A percentile compares a stretch with the other conserved stretches of the same genome.
These are phyloP conservation scores for Pangasius mekongensis DNA, from an alignment of 2,797 vertebrate genomes.

Conservation along the genomic window DNA sequence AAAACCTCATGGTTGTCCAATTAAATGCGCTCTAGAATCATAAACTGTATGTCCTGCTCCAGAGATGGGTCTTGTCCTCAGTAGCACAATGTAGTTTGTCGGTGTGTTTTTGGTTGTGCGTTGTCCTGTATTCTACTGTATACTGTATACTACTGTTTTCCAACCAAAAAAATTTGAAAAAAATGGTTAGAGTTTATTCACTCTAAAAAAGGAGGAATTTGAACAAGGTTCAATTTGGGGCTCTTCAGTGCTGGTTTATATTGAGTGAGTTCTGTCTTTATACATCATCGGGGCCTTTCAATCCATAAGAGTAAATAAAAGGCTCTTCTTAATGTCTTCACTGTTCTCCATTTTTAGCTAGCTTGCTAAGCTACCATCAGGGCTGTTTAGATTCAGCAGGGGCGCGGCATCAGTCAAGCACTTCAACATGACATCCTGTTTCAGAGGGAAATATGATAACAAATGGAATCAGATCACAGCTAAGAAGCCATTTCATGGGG, in stretches of 20 bases:
- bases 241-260: not conserved
- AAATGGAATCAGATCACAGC: not conserved
- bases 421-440: not conserved
- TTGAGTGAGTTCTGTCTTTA: not conserved
- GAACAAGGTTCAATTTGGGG: not conserved
- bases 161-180: not conserved
- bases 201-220: not conserved
- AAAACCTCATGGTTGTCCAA: not conserved
- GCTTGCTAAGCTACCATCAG: not conserved
- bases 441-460: not conserved
- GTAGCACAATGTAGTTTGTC: not conserved
- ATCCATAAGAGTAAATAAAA: not conserved
- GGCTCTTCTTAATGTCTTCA: not conserved
- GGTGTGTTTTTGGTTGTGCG: not conserved
- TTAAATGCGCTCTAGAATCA: not conserved
- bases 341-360: not conserved
- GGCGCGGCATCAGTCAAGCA: not conserved
- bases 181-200: not conserved
- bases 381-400: not conserved
- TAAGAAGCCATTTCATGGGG: too few species aligned
- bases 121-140: not conserved
- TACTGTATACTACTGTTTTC: not conserved
- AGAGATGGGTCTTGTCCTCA: not conserved
- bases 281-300: not conserved
- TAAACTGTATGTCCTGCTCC: not conserved